Evolutionary conservation across 2,888 invertebrate genomes (phyloP).

Genomic region (Lamellibrachia columna): DNA sequence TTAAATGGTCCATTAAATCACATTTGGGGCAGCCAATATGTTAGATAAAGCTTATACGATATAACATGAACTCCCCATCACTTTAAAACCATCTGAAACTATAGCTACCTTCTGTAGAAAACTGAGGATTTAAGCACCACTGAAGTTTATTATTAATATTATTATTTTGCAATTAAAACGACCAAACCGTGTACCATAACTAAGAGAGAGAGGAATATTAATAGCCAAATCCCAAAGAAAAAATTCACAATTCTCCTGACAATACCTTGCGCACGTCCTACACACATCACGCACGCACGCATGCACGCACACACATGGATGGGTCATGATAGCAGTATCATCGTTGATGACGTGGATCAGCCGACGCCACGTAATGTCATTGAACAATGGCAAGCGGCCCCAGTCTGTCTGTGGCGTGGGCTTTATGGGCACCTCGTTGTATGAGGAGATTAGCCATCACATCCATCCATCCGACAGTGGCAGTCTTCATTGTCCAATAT

Average conservation of each 20-base stretch:
- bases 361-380: background rate
- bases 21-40: too few species aligned
- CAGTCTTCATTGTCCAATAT: background rate
- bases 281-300: too few species aligned
- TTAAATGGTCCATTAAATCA: too few species aligned
- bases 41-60: too few species aligned
- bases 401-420: background rate
- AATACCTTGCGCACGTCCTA: background rate
- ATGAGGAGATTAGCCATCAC: background rate
- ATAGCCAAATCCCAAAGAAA: background rate
- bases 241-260: background rate
- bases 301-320: background rate
- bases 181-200: too few species aligned
- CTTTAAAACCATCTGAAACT: too few species aligned
- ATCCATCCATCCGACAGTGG: background rate
- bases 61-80: too few species aligned
- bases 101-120: too few species aligned
- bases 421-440: background rate
- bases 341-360: background rate
- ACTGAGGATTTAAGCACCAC: too few species aligned
- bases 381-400: background rate
- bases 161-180: too few species aligned
- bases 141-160: too few species aligned
- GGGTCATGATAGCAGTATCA: background rate
- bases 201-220: too few species aligned